Evolutionary conservation across 92 coral and sea anemone genomes (phyloP), one percentile per base, ranked within the genome.

Genomic region (Phenganax stokvisi): DNA sequence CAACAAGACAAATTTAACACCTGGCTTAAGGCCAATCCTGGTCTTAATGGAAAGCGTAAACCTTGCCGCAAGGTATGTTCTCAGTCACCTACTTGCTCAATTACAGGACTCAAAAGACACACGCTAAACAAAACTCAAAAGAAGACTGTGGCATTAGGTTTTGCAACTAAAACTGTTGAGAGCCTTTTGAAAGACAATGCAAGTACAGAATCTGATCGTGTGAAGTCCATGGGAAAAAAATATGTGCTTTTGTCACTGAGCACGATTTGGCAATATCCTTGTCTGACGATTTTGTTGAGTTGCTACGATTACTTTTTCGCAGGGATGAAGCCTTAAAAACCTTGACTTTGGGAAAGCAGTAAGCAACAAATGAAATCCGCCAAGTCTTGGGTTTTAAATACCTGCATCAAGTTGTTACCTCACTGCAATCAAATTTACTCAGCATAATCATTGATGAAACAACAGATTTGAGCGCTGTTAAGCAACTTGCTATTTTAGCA

Each of bases 31-130:
- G 77, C 77, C 6, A 72, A 72, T 2, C 10, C 57, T 51, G 25
- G 58, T 16, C 57, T 11, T 54, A 28, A 72, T 51, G 51, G 51
- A 11, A 75, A 75, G 52, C 80, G 17, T 67, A 55, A 75, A 75
- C 80, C 80, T 20, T 75, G 55, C 52, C n/a, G 66, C 66, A 75
- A 75, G 80, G 7, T 75, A 55, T 75, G 80, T 75, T 12, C 65
- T 1, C 10, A 10, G 20, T 55, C 80, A 28, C 51, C 55, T n/a
- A 56, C 80, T 57, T 55, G 65, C 53, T 75, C 80, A 57, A 57
- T 15, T 13, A 75, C 80, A 75, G 80, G 80, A 75, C 65, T 75
- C 80, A 75, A 75, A 75, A 75, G 80, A 51, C 80, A 56, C 51
- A 30, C 55, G 51, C n/a, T 8, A 8, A 75, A 66, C 80, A 75